Conservation (phyloP, 2,797 vertebrate genomes). For the Pelochelys cantorii region DNA sequence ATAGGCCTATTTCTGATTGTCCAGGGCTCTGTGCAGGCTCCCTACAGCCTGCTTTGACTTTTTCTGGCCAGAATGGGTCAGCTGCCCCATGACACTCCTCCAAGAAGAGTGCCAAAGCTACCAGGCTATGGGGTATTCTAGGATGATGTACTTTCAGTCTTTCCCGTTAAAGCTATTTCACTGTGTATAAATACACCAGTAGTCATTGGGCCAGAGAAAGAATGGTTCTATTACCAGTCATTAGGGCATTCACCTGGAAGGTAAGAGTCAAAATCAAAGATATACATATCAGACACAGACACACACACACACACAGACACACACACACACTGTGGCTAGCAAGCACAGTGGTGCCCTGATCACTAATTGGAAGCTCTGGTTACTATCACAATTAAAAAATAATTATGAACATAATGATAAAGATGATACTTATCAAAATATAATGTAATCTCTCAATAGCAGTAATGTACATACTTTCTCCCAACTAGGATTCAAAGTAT, state of each 20-base stretch:
- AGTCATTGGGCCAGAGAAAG: neutral
- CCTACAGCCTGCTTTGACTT: too few species aligned
- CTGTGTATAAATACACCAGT: neutral
- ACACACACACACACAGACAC: too few species aligned
- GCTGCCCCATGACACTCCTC: neutral
- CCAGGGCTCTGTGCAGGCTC: too few species aligned
- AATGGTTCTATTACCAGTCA: neutral
- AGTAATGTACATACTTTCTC: neutral
- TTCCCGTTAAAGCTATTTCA: neutral
- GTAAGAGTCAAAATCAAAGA: neutral
- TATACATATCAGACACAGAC: too few species aligned
- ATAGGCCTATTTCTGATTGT: too few species aligned
- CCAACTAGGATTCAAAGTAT: neutral
- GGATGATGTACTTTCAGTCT: neutral
- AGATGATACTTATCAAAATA: neutral
- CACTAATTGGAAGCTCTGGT: too few species aligned
- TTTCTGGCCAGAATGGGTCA: too few species aligned
- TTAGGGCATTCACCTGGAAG: neutral
- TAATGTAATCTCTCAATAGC: neutral
- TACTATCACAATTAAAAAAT: too few species aligned
- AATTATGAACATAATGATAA: neutral
- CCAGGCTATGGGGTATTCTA: neutral
- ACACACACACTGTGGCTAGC: too few species aligned
- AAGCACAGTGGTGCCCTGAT: too few species aligned
- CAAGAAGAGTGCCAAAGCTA: neutral